A percentile compares a stretch with the other conserved stretches of the same genome.
Conservation (phyloP, 2,113 vertebrate genomes). For the Oplegnathus fasciatus region DNA sequence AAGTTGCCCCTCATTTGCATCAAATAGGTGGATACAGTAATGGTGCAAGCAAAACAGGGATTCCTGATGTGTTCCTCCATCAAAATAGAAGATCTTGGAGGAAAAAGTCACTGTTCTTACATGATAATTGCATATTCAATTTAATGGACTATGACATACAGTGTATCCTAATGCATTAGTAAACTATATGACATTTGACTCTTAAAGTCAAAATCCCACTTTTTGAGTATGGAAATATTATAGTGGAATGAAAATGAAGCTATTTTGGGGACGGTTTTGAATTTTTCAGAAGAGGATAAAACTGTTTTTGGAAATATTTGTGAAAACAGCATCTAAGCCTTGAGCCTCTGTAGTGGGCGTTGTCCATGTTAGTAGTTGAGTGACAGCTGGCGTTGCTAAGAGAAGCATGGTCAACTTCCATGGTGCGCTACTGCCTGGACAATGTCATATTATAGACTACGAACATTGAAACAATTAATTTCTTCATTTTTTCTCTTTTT, state of each 20-base stretch:
- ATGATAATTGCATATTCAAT: constrained; percentile 5
- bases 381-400: too few relatives aligned
- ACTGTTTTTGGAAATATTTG: background rate
- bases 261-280: background rate
- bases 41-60: constrained; percentile 8
- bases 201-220: background rate
- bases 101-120: background rate
- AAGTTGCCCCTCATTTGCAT: constrained; percentile 68
- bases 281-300: background rate
- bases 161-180: background rate
- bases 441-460: background rate
- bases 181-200: background rate
- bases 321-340: background rate
- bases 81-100: background rate
- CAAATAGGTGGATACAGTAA: constrained; percentile 49
- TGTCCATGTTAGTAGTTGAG: too few relatives aligned
- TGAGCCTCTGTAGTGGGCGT: background rate
- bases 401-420: too few relatives aligned
- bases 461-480: too few relatives aligned
- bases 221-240: background rate
- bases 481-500: too few relatives aligned
- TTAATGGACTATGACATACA: background rate
- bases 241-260: background rate
- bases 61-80: constrained; percentile 34
- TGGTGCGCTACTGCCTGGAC: background rate